Evolutionary conservation across 2,797 vertebrate genomes (phyloP).

Genomic region (Leucoraja ocellata): DNA sequence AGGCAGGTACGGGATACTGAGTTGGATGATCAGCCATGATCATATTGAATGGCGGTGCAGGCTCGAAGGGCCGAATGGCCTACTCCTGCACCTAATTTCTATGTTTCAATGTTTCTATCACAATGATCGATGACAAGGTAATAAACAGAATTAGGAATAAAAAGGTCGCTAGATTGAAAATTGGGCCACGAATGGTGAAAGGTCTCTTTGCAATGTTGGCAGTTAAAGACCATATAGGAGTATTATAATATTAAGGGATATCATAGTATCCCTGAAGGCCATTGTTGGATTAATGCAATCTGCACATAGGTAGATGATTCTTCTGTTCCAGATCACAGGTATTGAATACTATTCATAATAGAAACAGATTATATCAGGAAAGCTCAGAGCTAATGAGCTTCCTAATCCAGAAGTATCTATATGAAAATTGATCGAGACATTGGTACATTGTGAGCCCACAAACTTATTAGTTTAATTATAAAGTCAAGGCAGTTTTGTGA

Average conservation of each 20-base stretch:
- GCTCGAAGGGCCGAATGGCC: too few relatives aligned
- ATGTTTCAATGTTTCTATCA: too few relatives aligned
- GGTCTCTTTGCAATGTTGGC: neutral
- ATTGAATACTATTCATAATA: neutral
- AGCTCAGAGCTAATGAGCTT: neutral
- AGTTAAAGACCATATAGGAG: neutral
- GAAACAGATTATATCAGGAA: neutral
- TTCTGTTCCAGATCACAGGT: neutral
- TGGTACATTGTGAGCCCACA: too few relatives aligned
- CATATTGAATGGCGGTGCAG: too few relatives aligned
- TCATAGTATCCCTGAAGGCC: neutral
- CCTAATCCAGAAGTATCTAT: neutral
- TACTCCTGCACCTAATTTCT: too few relatives aligned
- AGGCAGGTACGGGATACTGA: too few relatives aligned
- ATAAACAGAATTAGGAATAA: neutral
- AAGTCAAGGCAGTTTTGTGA: too few relatives aligned
- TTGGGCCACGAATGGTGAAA: neutral
- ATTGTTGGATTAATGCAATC: neutral
- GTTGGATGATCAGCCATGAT: too few relatives aligned
- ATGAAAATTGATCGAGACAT: too few relatives aligned
- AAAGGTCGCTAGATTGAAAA: neutral
- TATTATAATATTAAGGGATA: too few relatives aligned
- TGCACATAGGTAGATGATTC: neutral
- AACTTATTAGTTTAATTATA: too few relatives aligned
- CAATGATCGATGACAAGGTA: too few relatives aligned